Evolutionary conservation across 53 echinoderm and acorn worm species (phyloP).

Genomic region (Crossaster papposus): DNA sequence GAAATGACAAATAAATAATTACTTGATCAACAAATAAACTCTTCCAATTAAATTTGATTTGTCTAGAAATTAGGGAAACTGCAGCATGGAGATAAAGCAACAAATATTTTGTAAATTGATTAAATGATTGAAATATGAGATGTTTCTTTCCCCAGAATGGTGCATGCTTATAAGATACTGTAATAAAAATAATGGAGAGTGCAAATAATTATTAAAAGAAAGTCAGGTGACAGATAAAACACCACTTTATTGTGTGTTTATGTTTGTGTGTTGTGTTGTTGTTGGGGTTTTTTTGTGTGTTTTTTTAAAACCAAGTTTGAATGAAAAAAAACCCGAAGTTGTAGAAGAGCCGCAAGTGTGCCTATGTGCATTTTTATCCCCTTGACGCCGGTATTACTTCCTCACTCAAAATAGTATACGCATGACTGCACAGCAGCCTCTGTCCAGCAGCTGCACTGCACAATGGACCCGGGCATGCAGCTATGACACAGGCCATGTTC

Average conservation of each 20-base stretch:
- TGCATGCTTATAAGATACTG: conserved; percentile 50
- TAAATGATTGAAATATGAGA: not conserved
- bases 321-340: too few relatives aligned
- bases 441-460: too few relatives aligned
- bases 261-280: too few relatives aligned
- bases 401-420: too few relatives aligned
- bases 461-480: too few relatives aligned
- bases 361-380: too few relatives aligned
- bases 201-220: conserved; percentile 35
- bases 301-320: not conserved
- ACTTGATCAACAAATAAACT: not conserved
- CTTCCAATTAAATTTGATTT: not conserved
- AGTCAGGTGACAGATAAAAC: not conserved
- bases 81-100: not conserved
- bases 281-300: too few relatives aligned
- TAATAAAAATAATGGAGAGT: conserved; percentile 38
- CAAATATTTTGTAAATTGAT: not conserved
- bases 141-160: conserved; percentile 32
- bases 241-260: not conserved
- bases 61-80: not conserved
- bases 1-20: not conserved
- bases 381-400: too few relatives aligned
- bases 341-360: too few relatives aligned
- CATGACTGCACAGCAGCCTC: too few relatives aligned
- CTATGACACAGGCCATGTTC: too few relatives aligned